phyloP scores from a whole-genome alignment of 1,140 invertebrate species.

The Drosophila eugracilis region DNA sequence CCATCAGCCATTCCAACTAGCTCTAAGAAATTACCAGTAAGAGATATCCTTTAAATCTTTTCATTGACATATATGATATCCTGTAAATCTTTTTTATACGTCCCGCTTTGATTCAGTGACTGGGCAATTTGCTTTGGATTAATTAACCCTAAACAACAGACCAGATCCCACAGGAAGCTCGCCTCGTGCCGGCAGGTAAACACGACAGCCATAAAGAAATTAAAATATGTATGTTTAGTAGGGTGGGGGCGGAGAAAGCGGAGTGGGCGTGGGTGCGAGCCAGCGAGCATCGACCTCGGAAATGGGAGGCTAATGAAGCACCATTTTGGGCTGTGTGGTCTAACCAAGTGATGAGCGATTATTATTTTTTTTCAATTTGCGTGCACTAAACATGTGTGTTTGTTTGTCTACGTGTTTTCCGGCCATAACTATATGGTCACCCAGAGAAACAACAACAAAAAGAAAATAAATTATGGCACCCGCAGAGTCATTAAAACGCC shows the following conservation, averaged over 20 bases:
- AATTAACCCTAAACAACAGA: conserved; percentile 17
- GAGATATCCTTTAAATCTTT: not conserved
- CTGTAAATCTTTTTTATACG: conserved; percentile 11
- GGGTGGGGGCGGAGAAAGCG: too few species aligned
- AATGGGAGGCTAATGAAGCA: conserved; percentile 46
- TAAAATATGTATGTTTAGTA: conserved; percentile 3
- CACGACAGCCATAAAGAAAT: conserved; percentile 30
- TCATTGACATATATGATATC: not conserved
- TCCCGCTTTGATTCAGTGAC: conserved; percentile 1
- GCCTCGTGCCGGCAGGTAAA: conserved; percentile 15
- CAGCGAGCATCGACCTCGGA: conserved; percentile 58
- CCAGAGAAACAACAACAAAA: conserved; percentile 31
- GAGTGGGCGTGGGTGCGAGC: too few species aligned
- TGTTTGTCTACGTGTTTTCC: conserved; percentile 30
- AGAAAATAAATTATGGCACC: conserved; percentile 27
- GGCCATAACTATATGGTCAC: conserved; percentile 45
- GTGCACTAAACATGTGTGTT: conserved; percentile 11
- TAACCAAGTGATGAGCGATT: conserved; percentile 19
- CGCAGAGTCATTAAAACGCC: conserved; percentile 36
- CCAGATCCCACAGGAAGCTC: conserved; percentile 5
- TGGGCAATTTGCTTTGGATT: conserved; percentile 22
- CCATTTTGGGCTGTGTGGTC: conserved; percentile 20
- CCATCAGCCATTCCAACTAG: not conserved
- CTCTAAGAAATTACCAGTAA: not conserved
- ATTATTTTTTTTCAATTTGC: conserved; percentile 47